Evolutionary conservation across 2,888 invertebrate species (phyloP).

Genomic region (Eutolmus rufibarbis): DNA sequence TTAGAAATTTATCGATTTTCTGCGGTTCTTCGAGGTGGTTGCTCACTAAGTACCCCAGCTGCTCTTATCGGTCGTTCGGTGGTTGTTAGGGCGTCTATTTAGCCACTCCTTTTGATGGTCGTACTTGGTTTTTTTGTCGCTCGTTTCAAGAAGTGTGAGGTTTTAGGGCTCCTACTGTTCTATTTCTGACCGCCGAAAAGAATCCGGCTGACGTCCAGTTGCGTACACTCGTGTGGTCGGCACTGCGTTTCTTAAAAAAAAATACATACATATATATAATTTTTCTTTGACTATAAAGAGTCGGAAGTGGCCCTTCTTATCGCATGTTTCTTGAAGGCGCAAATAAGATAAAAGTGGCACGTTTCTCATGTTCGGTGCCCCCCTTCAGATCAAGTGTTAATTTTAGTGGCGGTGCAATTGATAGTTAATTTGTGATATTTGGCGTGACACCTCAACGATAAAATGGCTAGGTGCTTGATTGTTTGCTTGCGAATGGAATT

Average conservation of each 20-base stretch:
- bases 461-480: not conserved
- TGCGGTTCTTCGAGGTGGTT: conserved; percentile 8
- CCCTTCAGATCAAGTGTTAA: not conserved
- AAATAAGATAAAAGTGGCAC: not conserved
- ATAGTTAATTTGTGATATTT: not conserved
- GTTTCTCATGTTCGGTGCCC: not conserved
- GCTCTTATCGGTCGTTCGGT: not conserved
- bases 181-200: not conserved
- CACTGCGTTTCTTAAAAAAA: not conserved
- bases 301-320: conserved; percentile 4
- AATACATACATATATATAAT: not conserved
- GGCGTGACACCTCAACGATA: not conserved
- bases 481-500: not conserved
- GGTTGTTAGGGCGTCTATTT: not conserved
- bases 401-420: not conserved
- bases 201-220: not conserved
- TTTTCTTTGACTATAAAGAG: not conserved
- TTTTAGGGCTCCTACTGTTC: not conserved
- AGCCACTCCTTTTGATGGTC: not conserved
- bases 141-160: not conserved
- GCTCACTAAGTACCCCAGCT: not conserved
- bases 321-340: not conserved
- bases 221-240: not conserved
- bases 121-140: not conserved
- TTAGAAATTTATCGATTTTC: conserved; percentile 18